Conservation (phyloP, 2,888 invertebrate species). For the Agrochola litura region DNA sequence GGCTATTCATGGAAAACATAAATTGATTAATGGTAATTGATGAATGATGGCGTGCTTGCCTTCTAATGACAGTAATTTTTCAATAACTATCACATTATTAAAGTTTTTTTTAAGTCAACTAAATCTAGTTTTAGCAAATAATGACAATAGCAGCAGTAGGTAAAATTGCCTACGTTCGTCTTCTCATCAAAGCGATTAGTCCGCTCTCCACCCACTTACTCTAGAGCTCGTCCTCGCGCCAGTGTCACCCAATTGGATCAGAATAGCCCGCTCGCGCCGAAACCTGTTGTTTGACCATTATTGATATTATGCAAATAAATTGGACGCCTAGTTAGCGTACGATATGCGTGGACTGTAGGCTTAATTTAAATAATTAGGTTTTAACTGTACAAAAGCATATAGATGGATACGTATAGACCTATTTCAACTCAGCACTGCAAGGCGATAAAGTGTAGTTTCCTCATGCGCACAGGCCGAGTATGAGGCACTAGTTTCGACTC, state of each 20-base stretch:
- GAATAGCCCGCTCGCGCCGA: conserved; percentile 33
- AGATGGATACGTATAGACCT: not conserved
- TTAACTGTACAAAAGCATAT: not conserved
- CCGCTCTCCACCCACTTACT: conserved; percentile 30
- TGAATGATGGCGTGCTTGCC: not conserved
- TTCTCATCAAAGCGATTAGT: not conserved
- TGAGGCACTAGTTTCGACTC: not conserved
- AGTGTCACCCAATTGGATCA: conserved; percentile 56
- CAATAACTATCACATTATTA: not conserved
- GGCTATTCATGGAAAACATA: not conserved
- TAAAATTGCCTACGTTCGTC: not conserved
- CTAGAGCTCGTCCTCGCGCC: conserved; percentile 55
- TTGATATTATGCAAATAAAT: conserved; percentile 58
- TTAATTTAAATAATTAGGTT: not conserved
- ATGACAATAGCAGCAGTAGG: not conserved
- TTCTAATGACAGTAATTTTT: not conserved
- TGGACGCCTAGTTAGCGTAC: not conserved
- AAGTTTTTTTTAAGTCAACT: not conserved
- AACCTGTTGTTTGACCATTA: conserved; percentile 59
- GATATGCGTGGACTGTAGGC: not conserved
- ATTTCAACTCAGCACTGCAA: not conserved
- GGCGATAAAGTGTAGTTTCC: no score
- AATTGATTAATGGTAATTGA: not conserved
- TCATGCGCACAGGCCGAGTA: no score
- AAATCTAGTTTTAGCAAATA: not conserved